Percentiles rank a stretch among this genome's conserved stretches.
Evolutionary conservation across 2,113 vertebrate genomes (phyloP).

Genomic region (Gymnobelideus leadbeateri): DNA sequence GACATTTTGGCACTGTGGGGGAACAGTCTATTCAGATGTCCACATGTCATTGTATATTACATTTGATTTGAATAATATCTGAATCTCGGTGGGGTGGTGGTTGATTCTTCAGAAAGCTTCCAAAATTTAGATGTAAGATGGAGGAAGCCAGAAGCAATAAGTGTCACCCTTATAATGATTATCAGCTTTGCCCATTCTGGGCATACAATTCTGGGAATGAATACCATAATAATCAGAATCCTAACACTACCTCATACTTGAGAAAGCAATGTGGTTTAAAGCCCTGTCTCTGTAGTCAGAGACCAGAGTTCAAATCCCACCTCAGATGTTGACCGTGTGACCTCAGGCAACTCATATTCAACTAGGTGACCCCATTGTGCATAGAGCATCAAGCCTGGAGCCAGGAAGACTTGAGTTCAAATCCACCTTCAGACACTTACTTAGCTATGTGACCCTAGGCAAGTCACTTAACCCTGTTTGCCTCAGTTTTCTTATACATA

Average conservation of each 20-base stretch:
- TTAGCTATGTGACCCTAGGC: too few relatives aligned
- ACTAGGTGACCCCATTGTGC: not conserved
- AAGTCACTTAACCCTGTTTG: too few relatives aligned
- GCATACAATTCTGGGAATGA: not conserved
- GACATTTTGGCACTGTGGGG: not conserved
- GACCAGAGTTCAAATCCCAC: too few relatives aligned
- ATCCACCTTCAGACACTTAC: not conserved
- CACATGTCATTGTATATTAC: not conserved
- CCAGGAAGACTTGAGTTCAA: not conserved
- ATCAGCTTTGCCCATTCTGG: not conserved
- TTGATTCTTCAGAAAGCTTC: not conserved
- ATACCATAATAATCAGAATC: too few relatives aligned
- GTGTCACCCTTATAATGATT: not conserved
- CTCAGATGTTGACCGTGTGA: too few relatives aligned
- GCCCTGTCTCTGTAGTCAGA: too few relatives aligned
- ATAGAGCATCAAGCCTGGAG: not conserved
- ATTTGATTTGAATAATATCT: too few relatives aligned
- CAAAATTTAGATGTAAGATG: not conserved
- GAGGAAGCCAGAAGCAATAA: not conserved
- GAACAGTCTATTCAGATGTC: not conserved
- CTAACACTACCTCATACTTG: too few relatives aligned
- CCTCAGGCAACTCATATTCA: not conserved
- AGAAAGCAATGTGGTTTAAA: too few relatives aligned
- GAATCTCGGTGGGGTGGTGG: not conserved
- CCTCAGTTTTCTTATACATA: too few relatives aligned